Base-by-base conservation (phyloP, 2,797 vertebrate species). In the Crenuchus spilurus region DNA sequence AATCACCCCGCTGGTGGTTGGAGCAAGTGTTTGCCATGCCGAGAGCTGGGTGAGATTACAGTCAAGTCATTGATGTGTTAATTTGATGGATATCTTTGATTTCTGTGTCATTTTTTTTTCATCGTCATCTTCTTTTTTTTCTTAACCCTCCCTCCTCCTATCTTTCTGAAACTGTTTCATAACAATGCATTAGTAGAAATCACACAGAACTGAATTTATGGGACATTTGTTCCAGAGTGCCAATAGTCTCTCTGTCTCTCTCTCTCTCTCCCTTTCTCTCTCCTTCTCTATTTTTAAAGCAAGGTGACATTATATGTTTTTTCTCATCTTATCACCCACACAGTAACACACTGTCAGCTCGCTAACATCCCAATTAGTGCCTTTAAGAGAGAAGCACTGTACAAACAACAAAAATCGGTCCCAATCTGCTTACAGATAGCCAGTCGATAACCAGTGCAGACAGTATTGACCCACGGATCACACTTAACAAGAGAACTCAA, bases 31-130 rank as follows among this genome's bases (percentile, higher is more conserved):
- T 94, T 88, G 90, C 90, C 91, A 91, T 92, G 89, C 89, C 72
- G 52, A 83, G 92, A 93, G 91, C 93, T 92, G 91, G 91, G 52
- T 88, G 93, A 95, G 94, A 95, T 95, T 94, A 95, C 94, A 94
- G 94, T 94, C 94, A 94, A 92, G 94, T 94, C 94, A 93, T 93
- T 94, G 93, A 94, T 93, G 95, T 96, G 96, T 97, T 98, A 96
- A 97, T 98, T 96, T 98, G 96, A 98, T 98, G 95, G 96, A 99
- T 98, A 94, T 93, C 94, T 94, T 86, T 92, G 87, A 84, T 85
- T 88, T 86, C 85, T 88, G 82, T 87, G 84, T 83, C 66, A 58
- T 80, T 82, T 87, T 81, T 83, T 69, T 62, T 72, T 11, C 41
- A 20, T 24, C 28, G 2, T 72, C 79, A 70, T 74, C 80, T 79